Conservation (phyloP, 1,140 invertebrate genomes). For the Anastatus disparis region DNA sequence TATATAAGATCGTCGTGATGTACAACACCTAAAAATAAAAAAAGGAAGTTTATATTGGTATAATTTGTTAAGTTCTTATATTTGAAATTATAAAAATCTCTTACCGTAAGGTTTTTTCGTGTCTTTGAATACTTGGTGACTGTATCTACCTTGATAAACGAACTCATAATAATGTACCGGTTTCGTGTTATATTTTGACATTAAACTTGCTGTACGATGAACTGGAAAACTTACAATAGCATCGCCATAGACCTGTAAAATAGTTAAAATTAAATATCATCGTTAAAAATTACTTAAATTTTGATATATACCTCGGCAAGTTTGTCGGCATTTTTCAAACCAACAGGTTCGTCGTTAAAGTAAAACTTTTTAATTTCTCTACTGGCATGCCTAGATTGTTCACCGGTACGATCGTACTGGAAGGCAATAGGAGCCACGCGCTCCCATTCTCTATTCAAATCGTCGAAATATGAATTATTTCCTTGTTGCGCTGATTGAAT, state of each 20-base stretch:
- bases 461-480: slow-evolving; percentile 57
- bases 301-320: slow-evolving; percentile 48
- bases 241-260: slow-evolving; percentile 49
- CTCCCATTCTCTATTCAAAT: slow-evolving; percentile 65
- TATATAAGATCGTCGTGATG: neutral
- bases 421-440: slow-evolving; percentile 66
- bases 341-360: slow-evolving; percentile 56
- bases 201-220: slow-evolving; percentile 45
- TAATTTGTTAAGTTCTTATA: neutral
- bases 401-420: slow-evolving; percentile 63
- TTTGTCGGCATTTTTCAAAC: slow-evolving; percentile 48
- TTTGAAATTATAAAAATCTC: slow-evolving; percentile 14
- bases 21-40: neutral
- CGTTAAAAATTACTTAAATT: neutral
- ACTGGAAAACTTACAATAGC: slow-evolving; percentile 40
- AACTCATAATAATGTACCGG: slow-evolving; percentile 52
- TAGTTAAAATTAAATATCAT: neutral
- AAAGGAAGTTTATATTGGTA: neutral
- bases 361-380: slow-evolving; percentile 60
- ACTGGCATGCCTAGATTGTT: slow-evolving; percentile 61
- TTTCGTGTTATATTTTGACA: slow-evolving; percentile 31
- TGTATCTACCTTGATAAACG: slow-evolving; percentile 50
- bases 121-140: slow-evolving; percentile 38
- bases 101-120: slow-evolving; percentile 50
- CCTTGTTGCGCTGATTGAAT: too few species aligned